Conservation (phyloP, 2,113 vertebrate genomes). For the Melanerpes aurifrons region DNA sequence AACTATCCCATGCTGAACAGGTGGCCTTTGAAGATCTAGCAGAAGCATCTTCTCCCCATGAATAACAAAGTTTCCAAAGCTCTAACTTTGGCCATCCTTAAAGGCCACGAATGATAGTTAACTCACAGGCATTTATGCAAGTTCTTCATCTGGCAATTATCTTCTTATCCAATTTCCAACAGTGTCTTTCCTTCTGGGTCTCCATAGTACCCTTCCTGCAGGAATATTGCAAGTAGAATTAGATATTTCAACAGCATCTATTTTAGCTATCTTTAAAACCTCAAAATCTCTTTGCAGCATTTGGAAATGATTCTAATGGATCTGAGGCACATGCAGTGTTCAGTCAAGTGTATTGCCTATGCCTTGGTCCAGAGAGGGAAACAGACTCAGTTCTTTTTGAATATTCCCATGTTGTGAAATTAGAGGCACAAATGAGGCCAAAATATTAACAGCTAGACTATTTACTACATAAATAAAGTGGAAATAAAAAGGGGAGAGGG, state of each 20-base stretch:
- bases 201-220: not conserved
- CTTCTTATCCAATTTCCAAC: not conserved
- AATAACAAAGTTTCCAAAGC: not conserved
- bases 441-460: too few species aligned
- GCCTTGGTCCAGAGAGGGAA: too few species aligned
- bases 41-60: not conserved
- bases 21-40: not conserved
- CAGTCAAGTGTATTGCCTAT: not conserved
- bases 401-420: too few species aligned
- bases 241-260: not conserved
- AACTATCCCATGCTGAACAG: not conserved
- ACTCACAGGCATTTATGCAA: not conserved
- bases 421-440: too few species aligned
- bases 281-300: not conserved
- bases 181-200: not conserved
- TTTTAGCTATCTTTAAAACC: not conserved
- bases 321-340: not conserved
- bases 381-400: too few species aligned
- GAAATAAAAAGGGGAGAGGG: too few species aligned
- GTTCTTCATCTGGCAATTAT: not conserved
- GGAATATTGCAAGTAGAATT: not conserved
- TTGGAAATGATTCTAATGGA: not conserved
- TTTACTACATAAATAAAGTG: too few species aligned
- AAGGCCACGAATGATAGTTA: not conserved
- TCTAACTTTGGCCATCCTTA: not conserved